Evolutionary conservation across 2,113 vertebrate genomes (phyloP), one percentile per base, ranked within the genome.

Genomic region (Leucopsar rothschildi): DNA sequence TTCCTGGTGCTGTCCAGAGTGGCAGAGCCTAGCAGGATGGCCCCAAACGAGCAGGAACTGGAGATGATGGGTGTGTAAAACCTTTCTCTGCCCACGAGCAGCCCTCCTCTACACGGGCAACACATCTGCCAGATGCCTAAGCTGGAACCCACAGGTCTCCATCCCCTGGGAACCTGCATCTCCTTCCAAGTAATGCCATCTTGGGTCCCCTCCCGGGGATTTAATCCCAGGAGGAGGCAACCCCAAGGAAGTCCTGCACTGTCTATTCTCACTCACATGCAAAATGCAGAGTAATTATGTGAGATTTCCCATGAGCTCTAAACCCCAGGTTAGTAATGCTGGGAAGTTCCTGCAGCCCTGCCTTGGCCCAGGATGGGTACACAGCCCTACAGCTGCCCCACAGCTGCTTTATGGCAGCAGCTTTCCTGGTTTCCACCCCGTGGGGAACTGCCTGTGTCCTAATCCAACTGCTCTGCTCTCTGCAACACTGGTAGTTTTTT

Each of bases 201-300:
- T 10, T 9, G 7, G 28, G 19, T 25, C n/a, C 47, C 39, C 69
- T 25, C 31, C 55, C 2, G 42, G 1, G 57, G 56, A 37, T 61
- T 78, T 35, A 57, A 69, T 6, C 52, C 44, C 1, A 18, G 18
- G n/a, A 80, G 44, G 49, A 44, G 71, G 37, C 42, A n/a, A 40
- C 9, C 6, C 40, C 3, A 40, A 25, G 8, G 7, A 45, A 15
- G 11, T 5, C 17, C 44, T 9, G 50, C 0, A 0, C 7, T 13
- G 31, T 11, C 56, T 25, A 0, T 7, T 57, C 59, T 81, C 2
- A 0, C 55, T 39, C 40, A 9, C 40, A 35, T 7, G 37, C 27
- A 1, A 49, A 61, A 10, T 1, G 37, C 42, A 33, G 79, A 60
- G 37, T 10, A 40, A 39, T 15, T 21, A 5, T 1, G 28, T 2